A percentile compares a stretch with the other conserved stretches of the same genome.
Conservation (phyloP, 2,113 vertebrate species). For the Suricata suricatta region DNA sequence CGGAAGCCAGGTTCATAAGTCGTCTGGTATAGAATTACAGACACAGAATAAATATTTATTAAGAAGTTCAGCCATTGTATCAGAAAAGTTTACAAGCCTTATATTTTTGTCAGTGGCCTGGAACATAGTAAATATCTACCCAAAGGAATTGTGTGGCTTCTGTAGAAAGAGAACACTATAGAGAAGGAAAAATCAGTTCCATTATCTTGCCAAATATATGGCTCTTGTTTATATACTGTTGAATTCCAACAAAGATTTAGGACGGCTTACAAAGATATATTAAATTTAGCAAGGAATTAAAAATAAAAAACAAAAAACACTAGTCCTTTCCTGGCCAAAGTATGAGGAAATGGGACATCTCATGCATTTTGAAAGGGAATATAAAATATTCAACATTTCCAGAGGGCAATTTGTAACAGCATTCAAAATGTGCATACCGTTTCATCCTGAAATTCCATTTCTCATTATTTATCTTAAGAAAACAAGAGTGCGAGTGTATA, state of each 20-base stretch:
- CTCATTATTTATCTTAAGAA: background rate
- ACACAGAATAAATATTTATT: slow-evolving; percentile 55
- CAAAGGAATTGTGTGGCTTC: background rate
- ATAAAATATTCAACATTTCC: slow-evolving; percentile 17
- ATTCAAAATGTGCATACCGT: background rate
- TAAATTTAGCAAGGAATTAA: slow-evolving; percentile 19
- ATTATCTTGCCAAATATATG: slow-evolving; percentile 3
- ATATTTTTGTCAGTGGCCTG: background rate
- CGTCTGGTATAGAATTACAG: background rate
- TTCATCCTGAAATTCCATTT: slow-evolving; percentile 14
- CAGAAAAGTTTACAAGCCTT: slow-evolving; percentile 22
- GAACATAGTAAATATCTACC: slow-evolving; percentile 3
- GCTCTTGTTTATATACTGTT: background rate
- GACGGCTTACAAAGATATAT: background rate
- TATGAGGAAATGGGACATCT: background rate
- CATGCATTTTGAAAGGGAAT: slow-evolving; percentile 39
- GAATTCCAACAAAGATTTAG: background rate
- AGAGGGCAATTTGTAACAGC: background rate
- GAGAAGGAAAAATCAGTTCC: background rate
- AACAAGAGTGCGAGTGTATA: background rate
- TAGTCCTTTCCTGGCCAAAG: background rate
- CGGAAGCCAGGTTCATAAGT: background rate
- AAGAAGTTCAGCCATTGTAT: background rate
- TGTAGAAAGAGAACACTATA: background rate
- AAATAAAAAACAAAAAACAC: background rate